phyloP scores from a whole-genome alignment of 2,888 invertebrate genomes.

The Hololepta plana region DNA sequence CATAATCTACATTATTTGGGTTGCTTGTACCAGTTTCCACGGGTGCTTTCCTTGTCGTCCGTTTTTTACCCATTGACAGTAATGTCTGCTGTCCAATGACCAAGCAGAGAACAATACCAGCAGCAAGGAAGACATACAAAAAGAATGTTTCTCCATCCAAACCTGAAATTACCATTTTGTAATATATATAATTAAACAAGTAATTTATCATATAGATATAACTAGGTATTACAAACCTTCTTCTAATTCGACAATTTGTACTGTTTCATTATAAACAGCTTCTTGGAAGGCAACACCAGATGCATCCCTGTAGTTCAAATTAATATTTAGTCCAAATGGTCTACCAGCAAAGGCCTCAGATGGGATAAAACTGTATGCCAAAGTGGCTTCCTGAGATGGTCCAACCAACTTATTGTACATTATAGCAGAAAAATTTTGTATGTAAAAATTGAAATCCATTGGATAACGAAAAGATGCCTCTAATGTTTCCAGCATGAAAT shows the following conservation, averaged over 20 bases:
- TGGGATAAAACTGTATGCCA: conserved; percentile 87
- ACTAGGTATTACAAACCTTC: conserved; percentile 37
- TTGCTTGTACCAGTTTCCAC: conserved; percentile 85
- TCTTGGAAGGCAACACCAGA: conserved; percentile 54
- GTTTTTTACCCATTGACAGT: conserved; percentile 64
- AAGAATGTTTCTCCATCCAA: conserved; percentile 98
- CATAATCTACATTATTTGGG: conserved; percentile 86
- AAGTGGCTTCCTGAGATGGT: conserved; percentile 82
- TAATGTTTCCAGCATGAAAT: conserved; percentile 80
- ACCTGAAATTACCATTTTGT: conserved; percentile 23
- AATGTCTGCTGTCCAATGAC: conserved; percentile 82
- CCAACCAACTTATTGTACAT: conserved; percentile 76
- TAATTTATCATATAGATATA: conserved; percentile 1
- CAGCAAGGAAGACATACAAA: conserved; percentile 87
- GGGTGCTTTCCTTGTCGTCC: conserved; percentile 31
- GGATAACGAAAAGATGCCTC: conserved; percentile 98
- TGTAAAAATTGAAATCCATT: conserved; percentile 94
- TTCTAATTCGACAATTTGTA: conserved; percentile 88
- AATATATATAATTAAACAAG: background rate
- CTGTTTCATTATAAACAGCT: conserved; percentile 95
- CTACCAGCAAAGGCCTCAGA: conserved; percentile 94
- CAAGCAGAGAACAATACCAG: conserved; percentile 68
- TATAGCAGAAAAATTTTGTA: conserved; percentile 93
- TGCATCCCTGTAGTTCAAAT: conserved; percentile 73
- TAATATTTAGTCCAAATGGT: conserved; percentile 89